Base-by-base conservation (phyloP, 1,140 invertebrate genomes). In the Drosophila pachea region DNA sequence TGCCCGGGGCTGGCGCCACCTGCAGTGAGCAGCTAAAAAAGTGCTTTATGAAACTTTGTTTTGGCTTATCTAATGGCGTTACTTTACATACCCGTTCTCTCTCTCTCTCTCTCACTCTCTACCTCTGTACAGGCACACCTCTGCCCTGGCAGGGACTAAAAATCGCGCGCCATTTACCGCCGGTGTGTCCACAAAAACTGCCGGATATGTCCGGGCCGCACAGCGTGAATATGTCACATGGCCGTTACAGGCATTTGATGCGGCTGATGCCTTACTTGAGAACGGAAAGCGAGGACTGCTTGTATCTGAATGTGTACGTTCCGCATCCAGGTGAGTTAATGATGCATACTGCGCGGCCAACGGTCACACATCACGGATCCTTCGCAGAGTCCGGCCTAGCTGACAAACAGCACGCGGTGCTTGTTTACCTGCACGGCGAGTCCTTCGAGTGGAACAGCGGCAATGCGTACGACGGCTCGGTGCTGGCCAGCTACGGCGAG, bases 301-400 rank as follows among this genome's bases (percentile, higher is more conserved):
- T 98, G 7, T 97, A 97, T 88, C 91, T 99, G 52, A 98, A 98
- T 89, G 94, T 99, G 61, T 98, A 97, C 86, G 93, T 95, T n/a
- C 97, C 97, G 8, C 92, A 93, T 78, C 91, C 92, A 87, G 91
- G 92, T 92, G 90, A 93, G 90, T 90, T 88, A 60, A 54, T 71
- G 5, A 66, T 22, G 22, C 31, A 40, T 29, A 33, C 7, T 29
- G 9, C 7, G 14, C 4, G 1, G 11, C 32, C 40, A 53, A 33
- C 12, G 22, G 8, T 22, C 22, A 22, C 22, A 22, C 7, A n/a
- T 7, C n/a, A 2, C 4, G 7, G 5, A 5, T 35, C 5, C 32
- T 16, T 12, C 48, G 5, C 32, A 14, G 32, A 7, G 9, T 0
- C 29, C 43, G 76, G 68, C 4, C 5, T 35, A 6, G 36, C 6